Base-by-base conservation (phyloP, 2,888 invertebrate genomes). In the Conchocele bisecta region DNA sequence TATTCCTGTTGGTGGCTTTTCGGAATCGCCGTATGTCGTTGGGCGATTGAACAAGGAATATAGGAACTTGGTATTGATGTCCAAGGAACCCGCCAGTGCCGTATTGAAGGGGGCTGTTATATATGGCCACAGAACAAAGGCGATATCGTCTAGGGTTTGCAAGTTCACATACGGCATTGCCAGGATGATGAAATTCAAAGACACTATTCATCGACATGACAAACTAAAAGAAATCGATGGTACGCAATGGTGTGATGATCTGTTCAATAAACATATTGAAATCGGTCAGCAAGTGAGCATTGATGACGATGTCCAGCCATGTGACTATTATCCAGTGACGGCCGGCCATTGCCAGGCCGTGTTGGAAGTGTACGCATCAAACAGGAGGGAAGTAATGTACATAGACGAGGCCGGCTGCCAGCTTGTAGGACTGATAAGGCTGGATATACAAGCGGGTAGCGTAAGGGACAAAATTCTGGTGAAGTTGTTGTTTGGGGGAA, bases 91-190 rank as follows among this genome's bases (percentile, higher is more conserved):
- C 22, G 31, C 64, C 0, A 28, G 46, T 1, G 78, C 68, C 2
- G 71, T 78, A 3, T 28, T 78, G 6, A 67, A 53, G 50, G 78
- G 78, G 13, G 78, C 78, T 9, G 71, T 71, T 1, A 44, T 68
- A 7, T 68, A 54, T 39, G 78, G 78, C 3, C 68, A 68, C 7
- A 46, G 69, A 17, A 53, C 61, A 3, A 57, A 35, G 29, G 65
- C 61, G 13, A 67, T 78, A 29, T 35, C 59, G 6, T 56, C 74
- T 1, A 50, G 78, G 17, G 51, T 65, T 9, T 71, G 78, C 50
- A 63, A 67, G 26, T 65, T 57, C 31, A 74, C 78, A 0, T 78
- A 78, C 46, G 78, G 78, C 6, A 68, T 78, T 24, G 67, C 69
- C 2, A 56, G 64, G 35, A 56, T 76, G 53, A 53, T 68, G 37